Evolutionary conservation across 2,113 vertebrate species (phyloP), one percentile per base, ranked within the genome.

Genomic region (Gnathonemus longibarbis): DNA sequence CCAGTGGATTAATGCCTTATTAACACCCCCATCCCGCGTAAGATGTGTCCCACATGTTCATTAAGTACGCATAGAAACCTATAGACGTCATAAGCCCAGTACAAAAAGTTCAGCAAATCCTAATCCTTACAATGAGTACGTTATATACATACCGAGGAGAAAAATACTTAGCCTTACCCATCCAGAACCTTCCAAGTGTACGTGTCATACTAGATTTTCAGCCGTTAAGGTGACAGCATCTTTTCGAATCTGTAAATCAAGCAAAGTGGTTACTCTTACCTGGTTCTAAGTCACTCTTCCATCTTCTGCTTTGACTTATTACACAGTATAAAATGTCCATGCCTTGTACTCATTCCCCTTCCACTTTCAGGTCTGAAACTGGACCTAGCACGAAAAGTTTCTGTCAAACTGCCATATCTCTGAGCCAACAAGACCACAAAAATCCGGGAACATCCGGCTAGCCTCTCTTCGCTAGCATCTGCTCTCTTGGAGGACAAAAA

Each of bases 231-330:
- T 94, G 96, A 96, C 95, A 96, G 94, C 96, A 96, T 97, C 96
- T 96, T 97, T 97, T 96, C 96, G 95, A 95, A 98, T 98, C 98
- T 99, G 98, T 95, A 98, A 98, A 98, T 98, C 95, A 98, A 98
- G 97, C 95, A 98, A 96, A 97, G 94, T 93, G 91, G 94, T 98
- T 97, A 98, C 97, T 99, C 97, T 99, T 97, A 98, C 97, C 97
- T 97, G 95, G 93, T 95, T 95, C 94, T 94, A 95, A 95, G 94
- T 90, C 88, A 95, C 88, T 94, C 94, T 93, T 95, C 93, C 88
- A 93, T 94, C 95, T 96, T 97, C 95, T 95, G 90, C 96, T 95
- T 96, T 97, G 95, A 96, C 95, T 95, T 96, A 87, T 49, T 11
- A 86, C 11, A 96, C 96, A 96, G 95, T 93, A 96, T 97, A 95